Conservation (phyloP, 2,888 invertebrate genomes). For the Neuroscelio doddi region DNA sequence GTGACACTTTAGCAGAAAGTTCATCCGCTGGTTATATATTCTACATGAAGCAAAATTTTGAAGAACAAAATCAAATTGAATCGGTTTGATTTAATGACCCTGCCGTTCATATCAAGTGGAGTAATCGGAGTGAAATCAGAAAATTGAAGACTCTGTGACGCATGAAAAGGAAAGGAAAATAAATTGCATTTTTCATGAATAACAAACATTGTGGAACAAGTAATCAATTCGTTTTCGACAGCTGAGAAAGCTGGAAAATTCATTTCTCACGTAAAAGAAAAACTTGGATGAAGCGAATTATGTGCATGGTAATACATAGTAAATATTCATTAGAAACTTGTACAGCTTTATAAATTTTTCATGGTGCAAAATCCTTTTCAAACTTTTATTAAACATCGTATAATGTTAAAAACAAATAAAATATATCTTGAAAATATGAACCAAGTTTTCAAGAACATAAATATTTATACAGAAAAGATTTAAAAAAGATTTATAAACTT, state of each 20-base stretch:
- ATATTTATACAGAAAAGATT: neutral
- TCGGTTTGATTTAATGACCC: neutral
- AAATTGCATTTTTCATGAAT: conserved; percentile 8
- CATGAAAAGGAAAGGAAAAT: conserved; percentile 3
- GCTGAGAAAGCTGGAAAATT: conserved; percentile 7
- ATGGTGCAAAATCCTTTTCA: conserved; percentile 2
- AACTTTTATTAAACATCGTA: neutral
- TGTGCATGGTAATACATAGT: conserved; percentile 1
- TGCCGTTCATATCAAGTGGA: neutral
- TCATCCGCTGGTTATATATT: neutral
- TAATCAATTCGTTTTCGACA: conserved; percentile 11
- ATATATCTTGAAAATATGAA: neutral
- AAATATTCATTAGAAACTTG: conserved; percentile 10
- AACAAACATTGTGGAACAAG: conserved; percentile 2
- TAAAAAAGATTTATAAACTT: neutral
- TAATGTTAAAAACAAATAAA: conserved; percentile 2
- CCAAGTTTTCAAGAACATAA: neutral
- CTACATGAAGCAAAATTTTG: neutral
- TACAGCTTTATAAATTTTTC: conserved; percentile 1
- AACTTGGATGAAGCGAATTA: too few species aligned
- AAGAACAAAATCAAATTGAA: neutral
- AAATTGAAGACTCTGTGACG: neutral
- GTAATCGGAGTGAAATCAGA: conserved; percentile 1
- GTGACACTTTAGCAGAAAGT: neutral
- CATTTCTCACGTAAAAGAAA: conserved; percentile 7